A percentile compares a stretch with the other conserved stretches of the same genome.
These are phyloP conservation scores for Oxyteleia sp. DNA, from an alignment of 2,888 invertebrate species.

Conservation along the genomic window DNA sequence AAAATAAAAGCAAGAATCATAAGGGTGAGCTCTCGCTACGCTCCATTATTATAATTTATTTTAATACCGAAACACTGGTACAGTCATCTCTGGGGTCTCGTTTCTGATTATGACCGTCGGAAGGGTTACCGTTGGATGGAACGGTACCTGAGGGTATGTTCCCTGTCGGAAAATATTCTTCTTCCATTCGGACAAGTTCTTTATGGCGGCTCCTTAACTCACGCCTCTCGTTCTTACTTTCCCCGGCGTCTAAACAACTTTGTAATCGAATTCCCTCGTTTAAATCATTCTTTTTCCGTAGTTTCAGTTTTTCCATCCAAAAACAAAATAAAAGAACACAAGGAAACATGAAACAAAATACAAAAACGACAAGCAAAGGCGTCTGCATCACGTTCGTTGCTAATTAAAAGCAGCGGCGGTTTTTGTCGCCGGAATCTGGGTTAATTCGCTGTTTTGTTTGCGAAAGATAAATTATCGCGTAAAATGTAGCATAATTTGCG, in stretches of 20 bases:
- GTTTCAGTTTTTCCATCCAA: neutral
- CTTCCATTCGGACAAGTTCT: constrained; percentile 72
- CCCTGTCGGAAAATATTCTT: constrained; percentile 68
- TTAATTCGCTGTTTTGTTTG: constrained; percentile 18
- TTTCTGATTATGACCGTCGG: constrained; percentile 86
- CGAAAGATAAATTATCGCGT: constrained; percentile 46
- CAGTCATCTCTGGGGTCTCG: constrained; percentile 85
- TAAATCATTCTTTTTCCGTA: neutral
- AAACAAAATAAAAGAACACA: too few relatives aligned
- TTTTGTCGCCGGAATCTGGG: constrained; percentile 17
- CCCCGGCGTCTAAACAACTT: constrained; percentile 45
- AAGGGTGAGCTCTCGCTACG: constrained; percentile 82
- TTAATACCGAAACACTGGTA: constrained; percentile 81
- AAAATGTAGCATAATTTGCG: constrained; percentile 58
- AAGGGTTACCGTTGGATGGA: constrained; percentile 85
- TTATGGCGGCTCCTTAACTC: constrained; percentile 79
- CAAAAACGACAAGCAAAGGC: too few relatives aligned
- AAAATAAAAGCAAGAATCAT: constrained; percentile 76
- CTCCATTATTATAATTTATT: constrained; percentile 86
- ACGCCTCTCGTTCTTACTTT: constrained; percentile 46
- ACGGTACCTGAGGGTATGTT: constrained; percentile 86
- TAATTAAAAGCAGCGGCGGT: constrained; percentile 17
- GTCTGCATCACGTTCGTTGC: too few relatives aligned
- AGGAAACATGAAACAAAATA: too few relatives aligned
- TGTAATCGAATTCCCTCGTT: constrained; percentile 15